Evolutionary conservation across 1,140 invertebrate species (phyloP).

Genomic region (Ruditapes philippinarum): DNA sequence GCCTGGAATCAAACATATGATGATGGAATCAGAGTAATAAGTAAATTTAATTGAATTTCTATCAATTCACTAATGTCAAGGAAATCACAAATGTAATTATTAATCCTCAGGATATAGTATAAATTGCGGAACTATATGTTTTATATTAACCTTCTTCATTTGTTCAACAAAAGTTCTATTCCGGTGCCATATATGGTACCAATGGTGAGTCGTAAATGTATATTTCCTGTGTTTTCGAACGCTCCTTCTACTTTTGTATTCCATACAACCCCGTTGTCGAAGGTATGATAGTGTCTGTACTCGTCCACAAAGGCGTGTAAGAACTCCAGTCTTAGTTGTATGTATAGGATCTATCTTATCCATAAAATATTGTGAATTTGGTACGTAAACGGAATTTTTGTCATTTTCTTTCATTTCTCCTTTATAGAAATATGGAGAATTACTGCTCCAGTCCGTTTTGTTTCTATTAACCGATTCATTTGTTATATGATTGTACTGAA

Average conservation of each 20-base stretch:
- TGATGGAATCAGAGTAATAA: too few relatives aligned
- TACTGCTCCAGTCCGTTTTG: background rate
- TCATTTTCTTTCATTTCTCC: background rate
- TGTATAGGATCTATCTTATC: background rate
- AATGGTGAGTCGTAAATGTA: slow-evolving; percentile 20
- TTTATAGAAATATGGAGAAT: slow-evolving; percentile 14
- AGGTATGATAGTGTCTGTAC: background rate
- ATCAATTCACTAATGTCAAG: too few relatives aligned
- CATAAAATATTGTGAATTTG: slow-evolving; percentile 49
- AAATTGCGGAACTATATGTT: background rate
- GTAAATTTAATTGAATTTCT: too few relatives aligned
- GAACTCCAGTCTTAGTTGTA: background rate
- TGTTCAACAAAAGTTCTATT: background rate
- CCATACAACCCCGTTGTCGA: background rate
- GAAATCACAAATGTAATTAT: too few relatives aligned
- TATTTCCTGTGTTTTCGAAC: background rate
- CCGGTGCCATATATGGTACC: background rate
- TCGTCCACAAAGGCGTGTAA: background rate
- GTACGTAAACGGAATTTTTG: slow-evolving; percentile 25
- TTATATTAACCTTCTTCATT: background rate
- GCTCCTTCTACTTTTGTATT: background rate
- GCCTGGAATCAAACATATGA: too few relatives aligned
- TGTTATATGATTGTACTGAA: background rate
- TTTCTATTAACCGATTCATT: background rate
- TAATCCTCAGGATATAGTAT: background rate